Conservation (phyloP, 2,113 vertebrate species). For the Agapornis roseicollis region DNA sequence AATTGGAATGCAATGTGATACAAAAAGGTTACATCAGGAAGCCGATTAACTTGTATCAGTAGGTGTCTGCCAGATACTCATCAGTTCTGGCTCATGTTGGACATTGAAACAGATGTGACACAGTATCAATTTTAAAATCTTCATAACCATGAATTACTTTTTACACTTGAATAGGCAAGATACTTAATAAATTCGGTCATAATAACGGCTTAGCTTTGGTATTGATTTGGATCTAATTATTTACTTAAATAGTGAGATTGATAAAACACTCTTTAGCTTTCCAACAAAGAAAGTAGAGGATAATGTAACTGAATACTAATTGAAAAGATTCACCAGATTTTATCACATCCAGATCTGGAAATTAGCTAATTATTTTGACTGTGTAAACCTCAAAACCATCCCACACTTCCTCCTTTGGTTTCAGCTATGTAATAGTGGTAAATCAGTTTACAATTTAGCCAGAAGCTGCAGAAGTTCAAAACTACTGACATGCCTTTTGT, state of each 20-base stretch:
- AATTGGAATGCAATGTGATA: not conserved
- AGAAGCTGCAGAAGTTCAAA: not conserved
- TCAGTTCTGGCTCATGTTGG: not conserved
- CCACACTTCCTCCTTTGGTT: not conserved
- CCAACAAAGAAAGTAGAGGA: not conserved
- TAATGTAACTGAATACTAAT: not conserved
- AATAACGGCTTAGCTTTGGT: not conserved
- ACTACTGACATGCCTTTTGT: not conserved
- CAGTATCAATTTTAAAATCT: not conserved
- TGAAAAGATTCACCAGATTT: not conserved
- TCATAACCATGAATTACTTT: not conserved
- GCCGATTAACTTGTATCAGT: not conserved
- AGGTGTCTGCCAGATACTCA: not conserved
- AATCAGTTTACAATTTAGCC: not conserved
- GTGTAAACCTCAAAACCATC: conserved; percentile 4
- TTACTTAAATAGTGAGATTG: not conserved
- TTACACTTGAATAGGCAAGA: not conserved
- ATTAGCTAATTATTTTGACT: not conserved
- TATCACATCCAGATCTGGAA: not conserved
- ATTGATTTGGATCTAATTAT: not conserved
- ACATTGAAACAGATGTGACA: not conserved
- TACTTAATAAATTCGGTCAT: not conserved
- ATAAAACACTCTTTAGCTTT: not conserved
- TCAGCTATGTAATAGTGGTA: not conserved
- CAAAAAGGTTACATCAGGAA: not conserved